These are phyloP conservation scores for Ibycter americanus DNA, from an alignment of 2,797 vertebrate genomes.

Conservation along the genomic window DNA sequence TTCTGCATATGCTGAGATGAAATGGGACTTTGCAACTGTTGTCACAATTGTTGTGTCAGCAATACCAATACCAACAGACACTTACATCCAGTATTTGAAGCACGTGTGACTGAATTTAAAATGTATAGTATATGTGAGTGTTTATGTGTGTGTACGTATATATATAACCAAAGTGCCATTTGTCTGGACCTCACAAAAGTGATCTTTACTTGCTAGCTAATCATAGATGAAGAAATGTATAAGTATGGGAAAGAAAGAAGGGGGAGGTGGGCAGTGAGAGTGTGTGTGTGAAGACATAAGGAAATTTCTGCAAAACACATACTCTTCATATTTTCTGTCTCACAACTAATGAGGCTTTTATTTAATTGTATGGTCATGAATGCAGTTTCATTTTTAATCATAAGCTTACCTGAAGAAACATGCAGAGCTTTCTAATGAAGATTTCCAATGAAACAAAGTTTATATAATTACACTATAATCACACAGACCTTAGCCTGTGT, in stretches of 20 bases:
- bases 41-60: not conserved
- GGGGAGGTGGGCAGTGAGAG: too few relatives aligned
- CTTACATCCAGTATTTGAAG: not conserved
- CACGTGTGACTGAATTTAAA: not conserved
- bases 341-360: not conserved
- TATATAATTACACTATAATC: not conserved
- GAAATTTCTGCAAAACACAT: not conserved
- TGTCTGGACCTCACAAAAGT: not conserved
- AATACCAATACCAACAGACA: not conserved
- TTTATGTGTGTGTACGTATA: too few relatives aligned
- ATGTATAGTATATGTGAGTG: accelerated
- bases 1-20: not conserved
- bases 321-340: not conserved
- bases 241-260: not conserved
- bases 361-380: not conserved
- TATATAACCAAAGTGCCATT: not conserved
- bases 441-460: not conserved
- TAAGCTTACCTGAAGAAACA: not conserved
- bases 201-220: not conserved
- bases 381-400: not conserved
- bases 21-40: not conserved
- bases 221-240: not conserved
- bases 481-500: not conserved
- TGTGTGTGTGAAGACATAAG: not conserved
- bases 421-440: not conserved